Percentiles rank a stretch among this genome's conserved stretches.
These are phyloP conservation scores for Ficedula albicollis DNA, from an alignment of 2,797 vertebrate species.

Conservation along the genomic window DNA sequence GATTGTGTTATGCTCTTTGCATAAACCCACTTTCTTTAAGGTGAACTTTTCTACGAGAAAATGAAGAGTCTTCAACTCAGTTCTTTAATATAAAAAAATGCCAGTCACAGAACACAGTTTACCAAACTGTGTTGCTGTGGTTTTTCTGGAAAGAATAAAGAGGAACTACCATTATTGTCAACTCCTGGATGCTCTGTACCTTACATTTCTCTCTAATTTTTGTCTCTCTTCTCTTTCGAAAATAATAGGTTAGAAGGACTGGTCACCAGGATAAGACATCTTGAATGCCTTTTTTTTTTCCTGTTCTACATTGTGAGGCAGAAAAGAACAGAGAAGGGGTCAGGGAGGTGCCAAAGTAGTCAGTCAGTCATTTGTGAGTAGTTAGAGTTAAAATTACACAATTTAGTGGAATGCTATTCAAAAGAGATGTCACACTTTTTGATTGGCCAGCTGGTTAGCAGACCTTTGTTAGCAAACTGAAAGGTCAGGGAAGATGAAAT, in stretches of 20 bases:
- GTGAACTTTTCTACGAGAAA: not conserved
- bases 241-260: not conserved
- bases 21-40: not conserved
- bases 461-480: not conserved
- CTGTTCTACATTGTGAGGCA: not conserved
- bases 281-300: not conserved
- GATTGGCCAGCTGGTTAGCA: not conserved
- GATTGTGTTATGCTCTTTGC: not conserved
- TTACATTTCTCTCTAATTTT: not conserved
- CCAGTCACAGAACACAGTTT: not conserved
- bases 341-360: not conserved
- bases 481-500: not conserved
- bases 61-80: not conserved
- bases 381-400: not conserved
- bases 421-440: not conserved
- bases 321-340: not conserved
- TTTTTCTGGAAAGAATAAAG: not conserved
- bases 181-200: not conserved
- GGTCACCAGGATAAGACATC: not conserved
- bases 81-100: not conserved
- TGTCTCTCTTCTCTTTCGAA: not conserved
- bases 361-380: not conserved
- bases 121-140: not conserved
- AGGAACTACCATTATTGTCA: not conserved
- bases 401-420: not conserved